Evolutionary conservation across 2,888 invertebrate species (phyloP).

Genomic region (Drosophila subquinaria): DNA sequence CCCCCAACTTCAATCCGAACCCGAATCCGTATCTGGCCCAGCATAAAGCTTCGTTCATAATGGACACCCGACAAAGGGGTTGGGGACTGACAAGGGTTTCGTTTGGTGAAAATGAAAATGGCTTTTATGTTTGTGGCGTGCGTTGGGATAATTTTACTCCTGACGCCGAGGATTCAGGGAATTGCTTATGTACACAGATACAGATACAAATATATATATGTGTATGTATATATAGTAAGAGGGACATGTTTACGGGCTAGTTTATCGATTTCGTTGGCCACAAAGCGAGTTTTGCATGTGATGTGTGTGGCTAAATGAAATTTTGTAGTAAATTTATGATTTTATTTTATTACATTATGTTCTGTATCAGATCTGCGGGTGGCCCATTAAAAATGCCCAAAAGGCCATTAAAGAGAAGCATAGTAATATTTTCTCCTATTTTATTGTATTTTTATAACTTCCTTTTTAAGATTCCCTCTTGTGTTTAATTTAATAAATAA

Average conservation of each 20-base stretch:
- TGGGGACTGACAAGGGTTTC: constrained; percentile 37
- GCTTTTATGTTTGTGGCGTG: constrained; percentile 78
- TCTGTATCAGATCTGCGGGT: constrained; percentile 30
- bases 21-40: constrained; percentile 16
- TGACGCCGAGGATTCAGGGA: constrained; percentile 58
- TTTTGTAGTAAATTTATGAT: constrained; percentile 66
- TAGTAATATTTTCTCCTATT: neutral
- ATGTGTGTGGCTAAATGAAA: constrained; percentile 15
- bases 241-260: constrained; percentile 57
- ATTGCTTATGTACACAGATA: constrained; percentile 53
- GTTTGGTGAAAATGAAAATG: constrained; percentile 74
- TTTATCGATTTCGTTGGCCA: constrained; percentile 65
- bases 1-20: constrained; percentile 11
- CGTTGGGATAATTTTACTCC: constrained; percentile 71
- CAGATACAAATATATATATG: constrained; percentile 6
- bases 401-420: constrained; percentile 5
- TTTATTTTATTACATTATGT: constrained; percentile 64
- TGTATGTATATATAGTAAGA: constrained; percentile 2
- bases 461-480: neutral
- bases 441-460: neutral
- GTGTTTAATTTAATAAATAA: neutral
- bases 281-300: constrained; percentile 13
- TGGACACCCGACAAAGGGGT: constrained; percentile 8
- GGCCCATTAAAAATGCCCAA: constrained; percentile 11
- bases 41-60: constrained; percentile 25